Percentiles rank a stretch among this genome's conserved stretches.
These are phyloP conservation scores for Helostoma temminkii DNA, from an alignment of 2,797 vertebrate species.

Conservation along the genomic window DNA sequence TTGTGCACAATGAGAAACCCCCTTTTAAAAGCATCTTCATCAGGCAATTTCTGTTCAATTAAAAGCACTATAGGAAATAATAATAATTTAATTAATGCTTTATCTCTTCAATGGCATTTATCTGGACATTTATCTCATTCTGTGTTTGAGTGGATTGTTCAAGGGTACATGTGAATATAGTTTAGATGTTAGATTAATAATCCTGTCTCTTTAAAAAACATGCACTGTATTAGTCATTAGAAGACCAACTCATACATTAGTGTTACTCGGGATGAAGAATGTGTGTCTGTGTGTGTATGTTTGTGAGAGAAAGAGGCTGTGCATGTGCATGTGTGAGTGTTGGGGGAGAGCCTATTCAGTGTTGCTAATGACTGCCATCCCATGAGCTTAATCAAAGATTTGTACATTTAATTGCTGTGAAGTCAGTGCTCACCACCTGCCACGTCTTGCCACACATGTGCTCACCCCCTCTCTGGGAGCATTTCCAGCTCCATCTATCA, in stretches of 20 bases:
- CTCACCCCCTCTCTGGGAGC: constrained; percentile 78
- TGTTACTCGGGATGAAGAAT: constrained; percentile 39
- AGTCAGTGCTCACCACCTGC: constrained; percentile 94
- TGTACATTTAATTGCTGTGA: constrained; percentile 96
- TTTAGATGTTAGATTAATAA: not conserved
- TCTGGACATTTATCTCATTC: not conserved
- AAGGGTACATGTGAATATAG: not conserved
- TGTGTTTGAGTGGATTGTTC: not conserved
- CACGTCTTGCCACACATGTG: constrained; percentile 88
- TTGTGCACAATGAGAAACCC: too few relatives aligned
- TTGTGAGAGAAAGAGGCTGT: constrained; percentile 19
- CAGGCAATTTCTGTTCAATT: not conserved
- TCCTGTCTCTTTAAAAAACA: not conserved
- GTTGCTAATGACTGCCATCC: constrained; percentile 92
- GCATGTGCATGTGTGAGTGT: constrained; percentile 36
- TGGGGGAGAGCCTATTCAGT: constrained; percentile 82
- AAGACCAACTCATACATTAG: constrained; percentile 14
- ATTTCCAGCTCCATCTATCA: constrained; percentile 88
- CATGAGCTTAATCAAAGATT: constrained; percentile 93
- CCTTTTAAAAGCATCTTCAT: too few relatives aligned
- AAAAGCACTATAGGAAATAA: not conserved
- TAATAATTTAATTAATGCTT: too few relatives aligned
- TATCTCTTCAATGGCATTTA: too few relatives aligned
- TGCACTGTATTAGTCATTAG: not conserved
- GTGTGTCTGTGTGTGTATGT: constrained; percentile 22